These are phyloP conservation scores for Thalassophryne amazonica DNA, from an alignment of 2,797 vertebrate species.

Conservation along the genomic window DNA sequence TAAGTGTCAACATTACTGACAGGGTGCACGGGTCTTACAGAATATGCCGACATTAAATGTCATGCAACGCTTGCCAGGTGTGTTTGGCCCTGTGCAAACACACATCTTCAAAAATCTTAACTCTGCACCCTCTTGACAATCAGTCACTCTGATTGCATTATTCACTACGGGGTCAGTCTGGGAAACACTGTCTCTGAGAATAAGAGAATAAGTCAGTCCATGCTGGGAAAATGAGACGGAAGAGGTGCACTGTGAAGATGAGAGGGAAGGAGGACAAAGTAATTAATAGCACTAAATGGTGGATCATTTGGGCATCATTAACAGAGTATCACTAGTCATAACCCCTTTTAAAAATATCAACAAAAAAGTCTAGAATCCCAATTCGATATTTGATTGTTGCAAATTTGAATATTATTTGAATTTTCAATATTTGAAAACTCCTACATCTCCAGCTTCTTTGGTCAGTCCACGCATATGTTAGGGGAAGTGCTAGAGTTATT, in stretches of 20 bases:
- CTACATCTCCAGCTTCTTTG: no score
- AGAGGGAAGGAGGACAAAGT: constrained; percentile 7
- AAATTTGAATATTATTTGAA: no score
- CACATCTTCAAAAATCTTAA: constrained; percentile 25
- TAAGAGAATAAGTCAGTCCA: constrained; percentile 24
- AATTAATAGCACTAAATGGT: no score
- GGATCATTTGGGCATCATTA: no score
- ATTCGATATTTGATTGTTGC: no score
- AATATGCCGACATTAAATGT: constrained; percentile 46
- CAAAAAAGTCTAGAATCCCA: no score
- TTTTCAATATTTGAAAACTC: no score
- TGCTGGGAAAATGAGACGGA: constrained; percentile 26
- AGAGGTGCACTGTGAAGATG: background rate
- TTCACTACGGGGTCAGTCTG: constrained; percentile 44
- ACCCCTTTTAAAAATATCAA: no score
- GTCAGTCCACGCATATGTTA: no score
- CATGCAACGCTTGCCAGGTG: constrained; percentile 27
- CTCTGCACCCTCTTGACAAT: constrained; percentile 37
- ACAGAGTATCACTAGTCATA: no score
- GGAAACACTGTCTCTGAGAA: constrained; percentile 35
- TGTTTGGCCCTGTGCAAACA: constrained; percentile 2
- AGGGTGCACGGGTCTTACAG: constrained; percentile 25
- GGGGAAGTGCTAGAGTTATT: no score
- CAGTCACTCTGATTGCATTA: constrained; percentile 62
- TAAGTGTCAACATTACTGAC: constrained; percentile 10